Percentiles rank a stretch among this genome's conserved stretches.
phyloP scores from a whole-genome alignment of 2,888 invertebrate species.

The Stictocephala bisonia region DNA sequence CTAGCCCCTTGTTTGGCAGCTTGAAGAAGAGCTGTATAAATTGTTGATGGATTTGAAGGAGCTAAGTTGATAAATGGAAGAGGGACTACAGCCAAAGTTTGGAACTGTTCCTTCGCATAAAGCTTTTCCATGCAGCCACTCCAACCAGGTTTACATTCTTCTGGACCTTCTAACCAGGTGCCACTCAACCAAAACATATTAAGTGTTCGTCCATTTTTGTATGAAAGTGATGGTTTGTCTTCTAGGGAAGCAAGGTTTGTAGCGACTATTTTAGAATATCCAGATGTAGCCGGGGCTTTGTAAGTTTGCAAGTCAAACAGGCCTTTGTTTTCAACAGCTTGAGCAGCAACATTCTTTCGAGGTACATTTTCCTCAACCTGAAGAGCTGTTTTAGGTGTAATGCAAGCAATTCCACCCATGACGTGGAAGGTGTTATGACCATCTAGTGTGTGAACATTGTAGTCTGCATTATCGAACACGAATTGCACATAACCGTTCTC shows the following conservation, averaged over 20 bases:
- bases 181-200: no score
- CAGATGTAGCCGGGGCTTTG: neutral
- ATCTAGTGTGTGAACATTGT: constrained; percentile 3
- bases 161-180: neutral
- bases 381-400: constrained; percentile 13
- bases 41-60: constrained; percentile 32
- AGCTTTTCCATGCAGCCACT: neutral
- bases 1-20: constrained; percentile 25
- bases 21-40: constrained; percentile 31
- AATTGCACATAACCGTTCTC: neutral
- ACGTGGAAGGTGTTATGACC: neutral
- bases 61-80: constrained; percentile 33
- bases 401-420: constrained; percentile 27
- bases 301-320: constrained; percentile 7
- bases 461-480: neutral
- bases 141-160: neutral
- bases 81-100: constrained; percentile 35
- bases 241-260: constrained; percentile 3
- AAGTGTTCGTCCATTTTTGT: neutral
- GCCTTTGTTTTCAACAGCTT: constrained; percentile 1
- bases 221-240: neutral
- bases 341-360: constrained; percentile 22
- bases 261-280: neutral
- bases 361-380: constrained; percentile 2
- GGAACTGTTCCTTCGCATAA: no score